phyloP scores from a whole-genome alignment of 2,113 vertebrate species.

The Notarius quadriscutis region DNA sequence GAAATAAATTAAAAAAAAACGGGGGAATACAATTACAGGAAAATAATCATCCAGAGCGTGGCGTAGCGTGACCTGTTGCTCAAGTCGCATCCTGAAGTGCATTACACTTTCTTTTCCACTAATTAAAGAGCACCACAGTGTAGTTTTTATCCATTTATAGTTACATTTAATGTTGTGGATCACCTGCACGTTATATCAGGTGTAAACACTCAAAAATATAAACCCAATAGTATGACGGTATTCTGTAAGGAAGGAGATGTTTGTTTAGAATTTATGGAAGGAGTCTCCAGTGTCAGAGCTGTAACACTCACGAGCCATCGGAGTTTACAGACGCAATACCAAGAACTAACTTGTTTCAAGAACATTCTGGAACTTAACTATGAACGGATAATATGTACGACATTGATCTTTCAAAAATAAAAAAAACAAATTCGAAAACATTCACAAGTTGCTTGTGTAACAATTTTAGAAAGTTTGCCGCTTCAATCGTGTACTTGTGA shows the following conservation, averaged over 20 bases:
- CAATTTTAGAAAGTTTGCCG: too few species aligned
- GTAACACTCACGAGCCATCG: too few species aligned
- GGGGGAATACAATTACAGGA: background rate
- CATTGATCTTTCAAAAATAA: too few species aligned
- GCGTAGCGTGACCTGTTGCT: background rate
- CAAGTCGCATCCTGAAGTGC: background rate
- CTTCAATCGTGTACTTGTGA: too few species aligned
- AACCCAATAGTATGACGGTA: background rate
- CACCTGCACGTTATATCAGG: background rate
- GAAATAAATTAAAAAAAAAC: background rate
- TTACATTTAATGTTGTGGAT: background rate
- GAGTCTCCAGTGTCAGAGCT: background rate
- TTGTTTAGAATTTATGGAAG: background rate
- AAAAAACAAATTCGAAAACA: too few species aligned
- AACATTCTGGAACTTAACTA: background rate
- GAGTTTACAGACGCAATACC: too few species aligned
- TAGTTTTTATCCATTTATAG: background rate
- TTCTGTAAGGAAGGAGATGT: background rate
- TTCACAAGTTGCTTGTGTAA: too few species aligned
- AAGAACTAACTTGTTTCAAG: background rate
- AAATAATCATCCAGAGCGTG: background rate
- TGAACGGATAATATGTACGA: too few species aligned
- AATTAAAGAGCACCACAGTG: background rate
- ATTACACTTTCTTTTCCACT: background rate
- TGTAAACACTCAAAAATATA: background rate